Evolutionary conservation across 2,888 invertebrate species (phyloP).

Genomic region (Leptinotarsa haldemani): DNA sequence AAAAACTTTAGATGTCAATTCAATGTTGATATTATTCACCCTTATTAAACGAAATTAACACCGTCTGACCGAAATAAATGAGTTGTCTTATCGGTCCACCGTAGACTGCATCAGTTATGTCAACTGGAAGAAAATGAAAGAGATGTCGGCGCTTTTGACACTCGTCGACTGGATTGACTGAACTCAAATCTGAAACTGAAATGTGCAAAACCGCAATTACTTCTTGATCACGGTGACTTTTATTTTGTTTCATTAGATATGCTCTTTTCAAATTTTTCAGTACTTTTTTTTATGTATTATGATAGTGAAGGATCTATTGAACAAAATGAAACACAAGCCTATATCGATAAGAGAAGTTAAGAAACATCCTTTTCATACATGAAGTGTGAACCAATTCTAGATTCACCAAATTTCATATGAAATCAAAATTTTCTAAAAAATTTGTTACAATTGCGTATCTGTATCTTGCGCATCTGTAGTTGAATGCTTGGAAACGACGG

Average conservation of each 20-base stretch:
- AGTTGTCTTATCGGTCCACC: constrained; percentile 32
- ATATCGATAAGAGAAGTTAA: too few species aligned
- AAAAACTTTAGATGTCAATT: neutral
- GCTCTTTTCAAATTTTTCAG: neutral
- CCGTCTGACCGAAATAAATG: constrained; percentile 19
- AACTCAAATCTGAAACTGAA: constrained; percentile 10
- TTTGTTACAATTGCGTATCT: too few species aligned
- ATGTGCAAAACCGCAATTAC: neutral
- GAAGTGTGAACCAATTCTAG: too few species aligned
- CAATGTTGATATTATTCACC: constrained; percentile 9
- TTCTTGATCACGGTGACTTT: neutral
- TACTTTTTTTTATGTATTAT: too few species aligned
- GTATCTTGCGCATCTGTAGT: too few species aligned
- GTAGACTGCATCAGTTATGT: constrained; percentile 30
- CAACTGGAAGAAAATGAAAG: constrained; percentile 28
- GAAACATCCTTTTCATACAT: too few species aligned
- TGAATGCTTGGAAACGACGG: too few species aligned
- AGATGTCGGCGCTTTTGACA: constrained; percentile 17
- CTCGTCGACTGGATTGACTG: constrained; percentile 3
- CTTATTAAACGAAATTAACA: constrained; percentile 12
- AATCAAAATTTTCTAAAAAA: too few species aligned
- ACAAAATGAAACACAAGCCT: too few species aligned
- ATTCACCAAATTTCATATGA: too few species aligned
- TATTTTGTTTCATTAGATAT: neutral
- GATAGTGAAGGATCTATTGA: too few species aligned